phyloP scores from a whole-genome alignment of 1,140 invertebrate genomes.

The Drosophila dunni region DNA sequence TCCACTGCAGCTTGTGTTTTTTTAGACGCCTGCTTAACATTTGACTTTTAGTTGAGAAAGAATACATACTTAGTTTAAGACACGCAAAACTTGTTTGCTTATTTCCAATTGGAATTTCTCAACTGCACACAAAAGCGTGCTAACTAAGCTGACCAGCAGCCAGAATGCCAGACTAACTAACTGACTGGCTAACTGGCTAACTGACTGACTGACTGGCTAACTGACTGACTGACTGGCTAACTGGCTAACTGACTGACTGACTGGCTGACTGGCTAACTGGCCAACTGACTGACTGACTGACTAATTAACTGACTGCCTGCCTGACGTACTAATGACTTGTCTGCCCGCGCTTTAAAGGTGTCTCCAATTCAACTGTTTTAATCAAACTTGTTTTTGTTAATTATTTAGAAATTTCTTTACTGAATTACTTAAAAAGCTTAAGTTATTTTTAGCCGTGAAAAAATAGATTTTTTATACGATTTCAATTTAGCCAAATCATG shows the following conservation, averaged over 20 bases:
- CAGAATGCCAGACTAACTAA: slow-evolving; percentile 2
- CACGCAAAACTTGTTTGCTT: slow-evolving; percentile 57
- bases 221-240: slow-evolving; percentile 3
- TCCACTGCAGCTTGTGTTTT: slow-evolving; percentile 23
- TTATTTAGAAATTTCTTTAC: too few species aligned
- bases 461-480: too few species aligned
- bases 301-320: slow-evolving; percentile 5
- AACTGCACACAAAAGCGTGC: slow-evolving; percentile 24
- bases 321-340: not conserved
- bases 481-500: too few species aligned
- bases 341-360: not conserved
- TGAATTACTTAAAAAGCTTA: too few species aligned
- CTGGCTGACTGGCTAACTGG: too few species aligned
- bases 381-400: too few species aligned
- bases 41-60: slow-evolving; percentile 33
- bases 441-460: too few species aligned
- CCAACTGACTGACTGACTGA: slow-evolving; percentile 3
- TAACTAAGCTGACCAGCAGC: slow-evolving; percentile 12
- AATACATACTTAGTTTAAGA: slow-evolving; percentile 33
- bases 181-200: slow-evolving; percentile 4
- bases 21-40: slow-evolving; percentile 22
- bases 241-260: slow-evolving; percentile 5
- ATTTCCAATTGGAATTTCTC: slow-evolving; percentile 38
- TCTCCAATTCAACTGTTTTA: not conserved
- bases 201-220: slow-evolving; percentile 3